These are phyloP conservation scores for Trissolcus basalis DNA, from an alignment of 1,140 invertebrate genomes.

Conservation along the genomic window DNA sequence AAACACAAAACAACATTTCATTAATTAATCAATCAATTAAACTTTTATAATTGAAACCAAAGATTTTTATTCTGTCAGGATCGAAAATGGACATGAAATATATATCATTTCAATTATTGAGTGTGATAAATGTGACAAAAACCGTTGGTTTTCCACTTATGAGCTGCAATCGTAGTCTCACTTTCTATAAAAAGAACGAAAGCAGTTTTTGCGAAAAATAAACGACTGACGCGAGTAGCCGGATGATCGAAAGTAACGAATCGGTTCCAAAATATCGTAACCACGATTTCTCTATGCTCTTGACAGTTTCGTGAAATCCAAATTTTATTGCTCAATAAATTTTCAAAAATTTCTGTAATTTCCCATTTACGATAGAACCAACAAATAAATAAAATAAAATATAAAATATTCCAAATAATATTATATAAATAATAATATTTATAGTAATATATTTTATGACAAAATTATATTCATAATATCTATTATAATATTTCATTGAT, in stretches of 20 bases:
- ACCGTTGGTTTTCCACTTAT: neutral
- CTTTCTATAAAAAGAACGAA: slow-evolving; percentile 1
- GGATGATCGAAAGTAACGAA: slow-evolving; percentile 6
- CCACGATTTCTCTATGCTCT: neutral
- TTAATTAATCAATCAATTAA: neutral
- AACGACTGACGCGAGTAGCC: neutral
- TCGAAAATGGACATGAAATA: neutral
- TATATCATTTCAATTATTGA: neutral
- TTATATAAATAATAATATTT: too few relatives aligned
- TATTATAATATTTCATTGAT: too few relatives aligned
- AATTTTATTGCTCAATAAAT: too few relatives aligned
- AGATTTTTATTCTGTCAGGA: too few relatives aligned
- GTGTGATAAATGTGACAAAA: neutral
- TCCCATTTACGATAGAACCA: too few relatives aligned
- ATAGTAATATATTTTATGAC: too few relatives aligned
- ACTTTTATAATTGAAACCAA: too few relatives aligned
- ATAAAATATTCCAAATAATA: too few relatives aligned
- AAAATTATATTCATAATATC: too few relatives aligned
- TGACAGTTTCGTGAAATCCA: too few relatives aligned
- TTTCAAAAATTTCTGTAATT: too few relatives aligned
- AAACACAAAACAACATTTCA: slow-evolving; percentile 31
- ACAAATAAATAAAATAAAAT: too few relatives aligned
- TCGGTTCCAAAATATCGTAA: slow-evolving; percentile 6
- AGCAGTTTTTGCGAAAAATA: slow-evolving; percentile 3
- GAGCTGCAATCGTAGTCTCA: slow-evolving; percentile 1